Percentiles rank a stretch among this genome's conserved stretches.
phyloP scores from a whole-genome alignment of 2,797 vertebrate genomes.

The Lophotriccus pileatus region DNA sequence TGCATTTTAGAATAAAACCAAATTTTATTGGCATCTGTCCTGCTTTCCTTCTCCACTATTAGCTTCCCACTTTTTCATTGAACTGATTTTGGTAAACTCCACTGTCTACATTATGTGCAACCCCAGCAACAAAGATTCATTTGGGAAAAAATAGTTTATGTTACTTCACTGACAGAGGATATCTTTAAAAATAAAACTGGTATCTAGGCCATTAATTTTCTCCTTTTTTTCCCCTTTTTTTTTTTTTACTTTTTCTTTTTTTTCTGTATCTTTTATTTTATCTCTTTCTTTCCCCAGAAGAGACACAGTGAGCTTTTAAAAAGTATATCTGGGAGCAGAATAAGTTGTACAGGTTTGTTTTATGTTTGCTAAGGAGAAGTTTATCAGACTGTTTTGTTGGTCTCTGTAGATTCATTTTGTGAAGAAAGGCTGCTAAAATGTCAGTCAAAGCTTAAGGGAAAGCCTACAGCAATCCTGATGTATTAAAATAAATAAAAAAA shows the following conservation, averaged over 20 bases:
- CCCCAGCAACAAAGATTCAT: background rate
- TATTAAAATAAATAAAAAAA: background rate
- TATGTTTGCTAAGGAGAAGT: background rate
- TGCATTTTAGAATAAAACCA: background rate
- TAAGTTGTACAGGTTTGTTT: background rate
- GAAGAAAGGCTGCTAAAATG: background rate
- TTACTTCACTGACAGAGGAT: background rate
- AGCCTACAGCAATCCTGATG: background rate
- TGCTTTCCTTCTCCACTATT: background rate
- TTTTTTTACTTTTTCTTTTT: background rate
- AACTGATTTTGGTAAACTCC: background rate
- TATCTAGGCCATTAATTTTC: background rate
- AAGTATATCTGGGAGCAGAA: background rate
- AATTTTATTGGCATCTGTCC: background rate
- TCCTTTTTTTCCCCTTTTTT: background rate
- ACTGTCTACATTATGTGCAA: background rate
- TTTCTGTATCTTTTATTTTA: background rate
- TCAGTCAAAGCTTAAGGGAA: constrained; percentile 19
- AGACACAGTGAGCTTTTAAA: background rate
- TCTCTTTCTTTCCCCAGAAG: background rate
- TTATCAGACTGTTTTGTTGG: background rate
- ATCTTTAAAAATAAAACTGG: background rate
- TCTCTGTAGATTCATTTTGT: background rate
- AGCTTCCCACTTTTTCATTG: background rate
- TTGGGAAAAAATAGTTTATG: background rate